A percentile compares a stretch with the other conserved stretches of the same genome.
phyloP scores from a whole-genome alignment of 2,888 invertebrate genomes.

The Anthrax anthrax region DNA sequence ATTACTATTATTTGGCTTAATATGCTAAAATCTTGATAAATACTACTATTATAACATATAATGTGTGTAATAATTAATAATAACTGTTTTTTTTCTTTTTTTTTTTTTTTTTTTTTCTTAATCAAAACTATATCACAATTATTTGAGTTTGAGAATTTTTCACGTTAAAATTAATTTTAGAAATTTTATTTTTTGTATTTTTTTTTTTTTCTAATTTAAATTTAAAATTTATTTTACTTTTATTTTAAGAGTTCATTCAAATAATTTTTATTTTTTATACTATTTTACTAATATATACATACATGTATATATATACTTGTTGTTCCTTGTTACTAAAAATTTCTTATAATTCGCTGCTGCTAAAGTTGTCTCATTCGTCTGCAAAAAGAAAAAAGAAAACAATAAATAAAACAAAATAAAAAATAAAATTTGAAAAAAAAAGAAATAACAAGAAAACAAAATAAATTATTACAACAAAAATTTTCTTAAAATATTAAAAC shows the following conservation, averaged over 20 bases:
- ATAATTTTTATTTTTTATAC: too few relatives aligned
- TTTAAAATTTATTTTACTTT: not conserved
- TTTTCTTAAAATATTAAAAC: too few relatives aligned
- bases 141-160: conserved; percentile 8
- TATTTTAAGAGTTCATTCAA: too few relatives aligned
- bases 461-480: not conserved
- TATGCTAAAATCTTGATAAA: too few relatives aligned
- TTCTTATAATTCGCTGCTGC: not conserved
- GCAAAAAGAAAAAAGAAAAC: not conserved
- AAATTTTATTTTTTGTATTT: not conserved
- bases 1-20: too few relatives aligned
- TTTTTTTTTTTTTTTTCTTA: too few relatives aligned
- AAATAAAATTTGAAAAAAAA: not conserved
- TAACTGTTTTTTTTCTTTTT: too few relatives aligned
- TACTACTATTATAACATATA: too few relatives aligned
- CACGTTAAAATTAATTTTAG: not conserved
- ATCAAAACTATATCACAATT: conserved; percentile 11
- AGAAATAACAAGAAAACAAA: not conserved
- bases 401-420: not conserved
- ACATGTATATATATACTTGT: not conserved
- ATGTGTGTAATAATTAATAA: too few relatives aligned
- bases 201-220: not conserved
- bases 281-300: too few relatives aligned
- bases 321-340: not conserved
- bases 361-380: not conserved